Percentiles rank a stretch among this genome's conserved stretches.
These are phyloP conservation scores for Kryptolebias ocellatus DNA, from an alignment of 2,797 vertebrate species.

Conservation along the genomic window DNA sequence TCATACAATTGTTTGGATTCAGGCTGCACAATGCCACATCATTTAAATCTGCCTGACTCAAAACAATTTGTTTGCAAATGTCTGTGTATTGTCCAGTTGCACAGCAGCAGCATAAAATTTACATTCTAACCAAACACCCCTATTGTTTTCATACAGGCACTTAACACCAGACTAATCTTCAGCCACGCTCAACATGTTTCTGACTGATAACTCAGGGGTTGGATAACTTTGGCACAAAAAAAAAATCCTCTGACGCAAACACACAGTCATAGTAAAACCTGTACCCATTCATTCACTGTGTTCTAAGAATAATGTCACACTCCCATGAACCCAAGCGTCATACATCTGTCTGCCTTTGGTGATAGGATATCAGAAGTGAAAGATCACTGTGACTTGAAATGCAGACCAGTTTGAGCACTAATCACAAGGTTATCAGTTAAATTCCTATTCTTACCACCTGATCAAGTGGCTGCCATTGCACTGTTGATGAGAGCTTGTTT, in stretches of 20 bases:
- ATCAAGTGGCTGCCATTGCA: background rate
- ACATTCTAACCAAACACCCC: slow-evolving; percentile 25
- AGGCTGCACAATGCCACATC: slow-evolving; percentile 8
- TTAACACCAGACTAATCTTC: slow-evolving; percentile 34
- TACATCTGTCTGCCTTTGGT: background rate
- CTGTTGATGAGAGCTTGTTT: background rate
- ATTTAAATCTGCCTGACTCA: background rate
- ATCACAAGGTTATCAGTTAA: background rate
- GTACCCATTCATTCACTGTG: slow-evolving; percentile 26
- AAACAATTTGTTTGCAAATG: slow-evolving; percentile 6
- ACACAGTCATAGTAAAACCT: background rate
- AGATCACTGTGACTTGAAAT: too few species aligned
- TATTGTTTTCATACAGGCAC: slow-evolving; percentile 28
- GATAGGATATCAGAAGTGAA: background rate
- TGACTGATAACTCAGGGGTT: slow-evolving; percentile 34
- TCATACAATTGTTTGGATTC: background rate
- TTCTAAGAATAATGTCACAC: slow-evolving; percentile 32
- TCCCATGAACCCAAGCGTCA: slow-evolving; percentile 9
- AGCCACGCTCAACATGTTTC: slow-evolving; percentile 29
- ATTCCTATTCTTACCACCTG: too few species aligned
- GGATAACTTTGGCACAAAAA: slow-evolving; percentile 32
- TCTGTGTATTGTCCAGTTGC: background rate
- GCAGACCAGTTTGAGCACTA: background rate
- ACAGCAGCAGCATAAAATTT: background rate
- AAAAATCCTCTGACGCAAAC: slow-evolving; percentile 20